Evolutionary conservation across 2,888 invertebrate species (phyloP), one percentile per base, ranked within the genome.

Genomic region (Ennomos fuscantarius): DNA sequence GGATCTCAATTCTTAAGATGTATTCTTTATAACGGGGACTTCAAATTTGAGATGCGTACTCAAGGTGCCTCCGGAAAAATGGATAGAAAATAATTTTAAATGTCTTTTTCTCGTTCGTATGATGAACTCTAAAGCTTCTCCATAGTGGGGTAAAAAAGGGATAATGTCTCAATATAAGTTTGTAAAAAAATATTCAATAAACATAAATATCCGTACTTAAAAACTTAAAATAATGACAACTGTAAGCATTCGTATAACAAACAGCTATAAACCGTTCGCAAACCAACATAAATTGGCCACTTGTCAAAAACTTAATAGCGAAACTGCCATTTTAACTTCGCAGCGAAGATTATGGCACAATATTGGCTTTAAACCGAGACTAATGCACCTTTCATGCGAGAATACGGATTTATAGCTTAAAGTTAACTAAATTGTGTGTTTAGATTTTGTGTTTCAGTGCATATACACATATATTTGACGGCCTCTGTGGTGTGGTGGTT

Each of bases 351-450:
- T 74, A 78, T 69, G 66, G 68, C 63, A 63, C 69, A 70, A 73
- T 78, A 76, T 78, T 76, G 78, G 68, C 70, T 70, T 69, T 73
- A 73, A 73, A 75, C 73, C 78, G 72, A 69, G 70, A 73, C 71
- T 75, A 76, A 74, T 78, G 78, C 69, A 66, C 66, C 77, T 78
- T 71, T 66, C 67, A 69, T 65, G 73, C 68, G 70, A 8, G 39
- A 41, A 36, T 36, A n/a, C 10, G 35, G 34, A 58, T 53, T 58
- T 58, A 58, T 53, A 9, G 40, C 9, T 34, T 13, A 31, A 48
- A 41, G 49, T 49, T 48, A 39, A 24, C 24, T 24, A 1, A 24
- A 24, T 3, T 24, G 3, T 6, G 5, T 24, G 24, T 24, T 24
- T 24, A 24, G 24, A n/a, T n/a, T n/a, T 24, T 24, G 24, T 6